Evolutionary conservation across 1,140 invertebrate species (phyloP).

Genomic region (Lanistes nyassanus): DNA sequence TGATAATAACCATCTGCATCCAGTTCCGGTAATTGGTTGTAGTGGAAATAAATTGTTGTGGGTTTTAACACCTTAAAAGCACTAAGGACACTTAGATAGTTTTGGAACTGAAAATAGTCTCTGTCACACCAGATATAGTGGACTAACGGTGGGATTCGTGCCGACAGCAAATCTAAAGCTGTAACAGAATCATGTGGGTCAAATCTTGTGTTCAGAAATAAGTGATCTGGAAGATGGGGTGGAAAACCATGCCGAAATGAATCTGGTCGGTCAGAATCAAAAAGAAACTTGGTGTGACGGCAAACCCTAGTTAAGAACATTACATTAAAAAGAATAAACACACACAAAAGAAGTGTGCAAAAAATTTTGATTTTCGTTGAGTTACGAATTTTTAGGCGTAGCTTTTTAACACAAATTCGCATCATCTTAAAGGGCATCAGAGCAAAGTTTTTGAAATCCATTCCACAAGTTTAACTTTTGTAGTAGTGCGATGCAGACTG

Average conservation of each 20-base stretch:
- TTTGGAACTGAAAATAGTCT: conserved; percentile 43
- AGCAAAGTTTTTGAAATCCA: neutral
- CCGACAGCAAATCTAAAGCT: conserved; percentile 10
- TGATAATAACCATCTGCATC: conserved; percentile 40
- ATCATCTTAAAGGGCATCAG: neutral
- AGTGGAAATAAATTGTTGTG: conserved; percentile 38
- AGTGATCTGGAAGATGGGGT: conserved; percentile 1
- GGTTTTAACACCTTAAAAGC: conserved; percentile 38
- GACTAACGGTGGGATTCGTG: conserved; percentile 28
- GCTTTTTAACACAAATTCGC: neutral
- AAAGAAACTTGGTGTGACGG: conserved; percentile 14
- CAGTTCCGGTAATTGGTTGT: conserved; percentile 26
- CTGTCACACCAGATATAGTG: conserved; percentile 47
- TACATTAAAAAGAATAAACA: conserved; percentile 11
- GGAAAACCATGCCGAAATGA: conserved; percentile 19
- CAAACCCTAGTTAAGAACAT: conserved; percentile 22
- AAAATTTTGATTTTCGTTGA: neutral
- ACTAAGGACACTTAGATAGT: conserved; percentile 53
- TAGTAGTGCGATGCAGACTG: no score
- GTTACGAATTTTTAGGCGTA: no score
- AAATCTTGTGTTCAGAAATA: conserved; percentile 1
- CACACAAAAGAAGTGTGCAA: conserved; percentile 7
- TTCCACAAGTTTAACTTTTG: neutral
- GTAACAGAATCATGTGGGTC: neutral
- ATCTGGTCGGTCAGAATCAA: conserved; percentile 14